Evolutionary conservation across 2,113 vertebrate species (phyloP).

Genomic region (Seriola dumerili): DNA sequence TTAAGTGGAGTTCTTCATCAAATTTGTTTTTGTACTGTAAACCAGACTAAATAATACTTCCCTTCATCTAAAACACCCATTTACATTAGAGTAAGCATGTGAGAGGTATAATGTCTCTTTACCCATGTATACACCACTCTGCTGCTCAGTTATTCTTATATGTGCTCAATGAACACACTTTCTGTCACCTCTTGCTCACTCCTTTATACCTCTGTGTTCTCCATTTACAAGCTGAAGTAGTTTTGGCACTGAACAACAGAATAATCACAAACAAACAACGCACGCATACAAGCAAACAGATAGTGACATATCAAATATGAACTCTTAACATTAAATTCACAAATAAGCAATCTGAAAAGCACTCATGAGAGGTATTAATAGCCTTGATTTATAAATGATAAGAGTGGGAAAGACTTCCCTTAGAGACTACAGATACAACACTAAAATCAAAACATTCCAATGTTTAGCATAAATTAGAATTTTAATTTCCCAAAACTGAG

Average conservation of each 20-base stretch:
- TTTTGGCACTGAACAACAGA: neutral
- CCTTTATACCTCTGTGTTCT: constrained; percentile 9
- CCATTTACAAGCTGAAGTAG: neutral
- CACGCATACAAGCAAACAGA: neutral
- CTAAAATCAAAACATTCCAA: constrained; percentile 34
- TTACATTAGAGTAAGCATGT: constrained; percentile 29
- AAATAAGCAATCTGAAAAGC: constrained; percentile 6
- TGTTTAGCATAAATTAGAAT: constrained; percentile 62
- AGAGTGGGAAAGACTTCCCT: neutral
- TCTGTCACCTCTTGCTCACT: neutral
- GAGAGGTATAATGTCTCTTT: constrained; percentile 41
- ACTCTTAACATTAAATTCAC: neutral
- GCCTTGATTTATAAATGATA: constrained; percentile 42
- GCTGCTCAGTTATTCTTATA: neutral
- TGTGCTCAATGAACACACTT: neutral
- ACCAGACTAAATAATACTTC: constrained; percentile 25
- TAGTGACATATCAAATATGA: constrained; percentile 4
- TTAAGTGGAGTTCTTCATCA: neutral
- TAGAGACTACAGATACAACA: constrained; percentile 17
- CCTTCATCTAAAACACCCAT: constrained; percentile 20
- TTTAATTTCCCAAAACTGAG: constrained; percentile 43
- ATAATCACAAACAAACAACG: neutral
- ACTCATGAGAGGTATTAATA: constrained; percentile 28
- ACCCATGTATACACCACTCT: constrained; percentile 7
- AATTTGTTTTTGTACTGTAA: constrained; percentile 5